Conservation (phyloP, 2,888 invertebrate species). For the Drosophila prostipennis region DNA sequence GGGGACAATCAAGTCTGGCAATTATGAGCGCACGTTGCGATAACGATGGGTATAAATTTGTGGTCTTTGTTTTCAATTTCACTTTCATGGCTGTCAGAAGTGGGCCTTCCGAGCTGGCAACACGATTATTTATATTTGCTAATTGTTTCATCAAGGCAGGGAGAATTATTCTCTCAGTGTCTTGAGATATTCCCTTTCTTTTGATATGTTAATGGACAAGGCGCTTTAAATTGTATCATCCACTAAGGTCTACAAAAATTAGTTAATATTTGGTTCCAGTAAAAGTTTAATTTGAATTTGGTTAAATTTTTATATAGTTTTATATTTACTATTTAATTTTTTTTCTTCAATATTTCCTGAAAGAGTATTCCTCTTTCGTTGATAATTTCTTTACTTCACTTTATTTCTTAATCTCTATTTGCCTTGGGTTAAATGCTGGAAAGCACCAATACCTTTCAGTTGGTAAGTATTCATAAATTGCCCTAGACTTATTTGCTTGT, state of each 20-base stretch:
- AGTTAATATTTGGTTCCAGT: background rate
- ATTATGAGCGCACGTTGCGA: slow-evolving; percentile 46
- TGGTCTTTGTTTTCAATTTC: slow-evolving; percentile 67
- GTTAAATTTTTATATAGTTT: too few relatives aligned
- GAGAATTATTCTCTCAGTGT: background rate
- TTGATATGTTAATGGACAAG: background rate
- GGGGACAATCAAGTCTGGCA: slow-evolving; percentile 27
- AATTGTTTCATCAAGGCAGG: slow-evolving; percentile 21
- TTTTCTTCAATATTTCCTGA: background rate
- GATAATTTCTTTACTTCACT: too few relatives aligned
- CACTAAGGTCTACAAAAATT: background rate
- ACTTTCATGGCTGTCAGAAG: slow-evolving; percentile 36
- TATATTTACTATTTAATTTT: background rate
- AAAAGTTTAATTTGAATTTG: too few relatives aligned
- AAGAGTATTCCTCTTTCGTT: slow-evolving; percentile 2
- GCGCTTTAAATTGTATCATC: background rate
- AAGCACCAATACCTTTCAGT: slow-evolving; percentile 15
- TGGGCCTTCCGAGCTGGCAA: slow-evolving; percentile 28
- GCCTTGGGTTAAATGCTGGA: background rate
- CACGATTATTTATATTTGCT: slow-evolving; percentile 37
- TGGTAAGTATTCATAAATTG: slow-evolving; percentile 15
- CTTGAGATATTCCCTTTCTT: slow-evolving; percentile 5
- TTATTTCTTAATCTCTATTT: slow-evolving; percentile 24
- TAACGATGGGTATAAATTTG: slow-evolving; percentile 45
- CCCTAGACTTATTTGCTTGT: slow-evolving; percentile 16